Base-by-base conservation (phyloP, 2,888 invertebrate species). In the Aporophyla nigra region DNA sequence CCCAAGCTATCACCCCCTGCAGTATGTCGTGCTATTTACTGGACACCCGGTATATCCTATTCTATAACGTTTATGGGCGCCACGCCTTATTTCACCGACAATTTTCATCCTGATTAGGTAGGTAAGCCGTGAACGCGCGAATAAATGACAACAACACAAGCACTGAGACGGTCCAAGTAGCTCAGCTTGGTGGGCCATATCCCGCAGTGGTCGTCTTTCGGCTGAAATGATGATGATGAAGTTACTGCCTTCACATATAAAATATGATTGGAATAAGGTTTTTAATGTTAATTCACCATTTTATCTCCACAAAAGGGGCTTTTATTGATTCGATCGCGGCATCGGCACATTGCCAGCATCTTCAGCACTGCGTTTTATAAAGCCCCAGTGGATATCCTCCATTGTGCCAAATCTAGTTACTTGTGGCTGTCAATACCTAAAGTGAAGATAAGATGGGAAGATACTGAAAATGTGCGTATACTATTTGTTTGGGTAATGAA, bases 341-440 rank as follows among this genome's bases (percentile, higher is more conserved):
- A 74, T 63, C 82, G 77, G 77, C 77, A 78, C 82, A 46, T 46
- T 78, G 77, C 77, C 77, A 78, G 75, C 63, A 62, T 81, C 51
- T 63, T 53, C 56, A 43, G 56, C 82, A 81, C 56, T 81, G 63
- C 82, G 77, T 63, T 77, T 76, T 63, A 51, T 74, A 27, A 74
- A 73, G 40, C 24, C 10, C 2, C 54, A 14, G 19, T 61, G 43
- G 40, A 72, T 49, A 80, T 76, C 27, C 27, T n/a, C 9, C 16
- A 80, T 61, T 74, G 14, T 40, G 19, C 43, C 73, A 27, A 54
- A 40, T 24, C 10, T 10, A 33, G 43, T 51, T 21, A 33, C 14
- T 46, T 51, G 27, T 33, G 21, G 33, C 2, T 21, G 16, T 46
- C 46, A 6, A 24, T 40, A 16, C 3, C 9, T n/a, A n/a, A n/a